Conservation (phyloP, 2,797 vertebrate genomes). For the Clamator glandarius region DNA sequence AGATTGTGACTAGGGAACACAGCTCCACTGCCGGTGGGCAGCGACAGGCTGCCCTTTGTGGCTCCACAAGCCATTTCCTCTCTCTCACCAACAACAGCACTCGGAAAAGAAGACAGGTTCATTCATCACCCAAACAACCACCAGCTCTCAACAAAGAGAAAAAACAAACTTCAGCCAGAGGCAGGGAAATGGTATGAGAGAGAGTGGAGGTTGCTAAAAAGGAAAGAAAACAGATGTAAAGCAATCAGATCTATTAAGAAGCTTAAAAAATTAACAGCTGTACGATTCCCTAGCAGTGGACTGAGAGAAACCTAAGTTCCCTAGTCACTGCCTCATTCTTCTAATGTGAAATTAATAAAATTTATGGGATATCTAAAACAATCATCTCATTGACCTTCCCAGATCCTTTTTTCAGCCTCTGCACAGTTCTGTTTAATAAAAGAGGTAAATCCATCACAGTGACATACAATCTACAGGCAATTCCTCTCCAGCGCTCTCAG, state of each 20-base stretch:
- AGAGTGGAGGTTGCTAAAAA: background rate
- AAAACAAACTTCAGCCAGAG: background rate
- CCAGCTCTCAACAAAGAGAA: background rate
- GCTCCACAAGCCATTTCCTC: background rate
- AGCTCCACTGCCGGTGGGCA: background rate
- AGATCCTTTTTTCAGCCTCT: constrained; percentile 14
- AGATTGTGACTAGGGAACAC: background rate
- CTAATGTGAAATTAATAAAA: background rate
- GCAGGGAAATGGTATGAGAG: background rate
- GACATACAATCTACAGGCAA: constrained; percentile 20
- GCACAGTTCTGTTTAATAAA: background rate
- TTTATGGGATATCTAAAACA: background rate
- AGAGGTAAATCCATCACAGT: constrained; percentile 3
- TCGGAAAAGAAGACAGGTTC: constrained; percentile 37
- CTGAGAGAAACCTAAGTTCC: background rate
- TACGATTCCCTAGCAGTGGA: background rate
- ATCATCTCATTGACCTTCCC: constrained; percentile 22
- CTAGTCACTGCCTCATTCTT: background rate
- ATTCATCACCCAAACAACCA: constrained; percentile 22
- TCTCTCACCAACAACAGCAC: background rate
- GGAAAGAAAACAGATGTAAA: background rate
- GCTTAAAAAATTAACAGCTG: background rate
- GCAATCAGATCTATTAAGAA: background rate
- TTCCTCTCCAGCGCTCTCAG: background rate
- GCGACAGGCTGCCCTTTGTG: constrained; percentile 8